Evolutionary conservation across 2,797 vertebrate species (phyloP).

Genomic region (Onychomys torridus): DNA sequence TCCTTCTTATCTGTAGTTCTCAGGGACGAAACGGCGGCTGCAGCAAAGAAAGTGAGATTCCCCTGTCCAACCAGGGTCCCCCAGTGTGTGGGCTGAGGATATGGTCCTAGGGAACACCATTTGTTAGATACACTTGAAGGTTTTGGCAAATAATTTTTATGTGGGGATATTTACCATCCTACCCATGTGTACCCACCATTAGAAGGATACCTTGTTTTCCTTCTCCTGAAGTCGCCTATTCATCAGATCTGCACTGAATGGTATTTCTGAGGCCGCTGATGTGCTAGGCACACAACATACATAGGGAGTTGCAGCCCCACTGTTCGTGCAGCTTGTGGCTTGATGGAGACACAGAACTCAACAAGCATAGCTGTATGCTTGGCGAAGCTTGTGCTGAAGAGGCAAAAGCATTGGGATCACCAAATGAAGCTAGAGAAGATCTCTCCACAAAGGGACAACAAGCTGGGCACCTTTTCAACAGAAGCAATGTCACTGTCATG

Average conservation of each 20-base stretch:
- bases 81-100: not conserved
- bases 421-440: not conserved
- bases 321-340: not conserved
- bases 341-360: not conserved
- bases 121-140: not conserved
- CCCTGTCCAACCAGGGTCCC: not conserved
- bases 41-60: not conserved
- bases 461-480: not conserved
- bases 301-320: too few species aligned
- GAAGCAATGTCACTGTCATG: not conserved
- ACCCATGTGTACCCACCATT: not conserved
- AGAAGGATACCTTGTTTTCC: not conserved
- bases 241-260: not conserved
- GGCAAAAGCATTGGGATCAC: too few species aligned
- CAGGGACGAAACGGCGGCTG: constrained; percentile 29
- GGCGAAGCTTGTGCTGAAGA: not conserved
- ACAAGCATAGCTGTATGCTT: not conserved
- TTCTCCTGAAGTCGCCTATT: not conserved
- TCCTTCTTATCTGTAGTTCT: constrained; percentile 69
- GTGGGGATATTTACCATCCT: not conserved
- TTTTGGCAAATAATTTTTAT: not conserved
- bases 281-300: not conserved
- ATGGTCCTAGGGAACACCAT: not conserved
- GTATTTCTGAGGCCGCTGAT: not conserved
- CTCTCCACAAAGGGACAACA: not conserved